Base-by-base conservation (phyloP, 2,888 invertebrate species). In the Diloba caeruleocephala region DNA sequence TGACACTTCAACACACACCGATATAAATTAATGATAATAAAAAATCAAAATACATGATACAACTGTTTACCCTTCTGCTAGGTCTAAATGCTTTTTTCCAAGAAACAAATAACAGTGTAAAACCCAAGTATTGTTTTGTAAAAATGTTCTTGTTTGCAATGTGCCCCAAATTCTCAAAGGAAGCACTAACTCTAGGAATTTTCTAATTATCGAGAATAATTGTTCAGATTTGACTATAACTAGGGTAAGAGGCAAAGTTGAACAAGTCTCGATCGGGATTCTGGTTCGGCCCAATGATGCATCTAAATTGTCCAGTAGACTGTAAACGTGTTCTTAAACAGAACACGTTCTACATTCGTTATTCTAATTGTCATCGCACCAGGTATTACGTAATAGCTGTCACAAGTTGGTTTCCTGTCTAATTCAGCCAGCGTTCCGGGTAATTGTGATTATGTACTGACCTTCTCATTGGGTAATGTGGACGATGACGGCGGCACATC, bases 391-490 rank as follows among this genome's bases (percentile, higher is more conserved):
- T 57, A 71, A 72, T 64, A 57, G 51, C 61, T 63, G 56, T 65
- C 58, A 65, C 60, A 62, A 61, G 55, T 46, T 63, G 50, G 76
- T 78, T 85, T 88, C 87, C 87, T 80, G 85, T 75, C 71, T 77
- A 83, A 86, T 85, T 85, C 76, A 80, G 69, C 67, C 75, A 79
- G 68, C 68, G 76, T 84, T 85, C 81, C 82, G 75, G 81, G 85
- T 88, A 90, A 88, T 89, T 86, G 85, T 79, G 78, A 84, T 85
- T 79, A 85, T 66, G 62, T 61, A 52, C 73, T 71, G 79, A 76
- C 76, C 81, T 67, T 76, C 81, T 85, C 78, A 89, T 87, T 90
- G 85, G 82, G 75, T 87, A 89, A 90, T 87, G 71, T 72, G 73
- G 58, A 67, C 76, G 73, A 76, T 79, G 83, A 78, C 80, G 82